These are phyloP conservation scores for Scaptomyza pallida DNA, from an alignment of 1,140 invertebrate genomes.

Conservation along the genomic window DNA sequence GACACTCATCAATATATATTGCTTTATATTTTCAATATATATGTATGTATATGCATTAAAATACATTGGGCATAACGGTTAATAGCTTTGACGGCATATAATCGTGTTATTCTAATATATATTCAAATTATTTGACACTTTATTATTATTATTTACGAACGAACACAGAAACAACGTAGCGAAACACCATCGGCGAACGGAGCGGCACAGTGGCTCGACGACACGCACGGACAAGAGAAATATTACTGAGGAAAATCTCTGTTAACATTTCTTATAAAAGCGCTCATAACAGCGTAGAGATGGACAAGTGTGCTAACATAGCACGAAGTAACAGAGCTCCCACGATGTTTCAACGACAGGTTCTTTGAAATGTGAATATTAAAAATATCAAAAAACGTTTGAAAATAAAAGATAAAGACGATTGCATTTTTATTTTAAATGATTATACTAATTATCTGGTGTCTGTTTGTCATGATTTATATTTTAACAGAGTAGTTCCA, in stretches of 20 bases:
- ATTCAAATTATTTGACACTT: slow-evolving; percentile 34
- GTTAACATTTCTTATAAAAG: slow-evolving; percentile 50
- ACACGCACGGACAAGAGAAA: slow-evolving; percentile 48
- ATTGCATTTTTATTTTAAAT: too few relatives aligned
- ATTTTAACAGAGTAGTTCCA: slow-evolving; percentile 6
- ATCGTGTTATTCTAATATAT: slow-evolving; percentile 17
- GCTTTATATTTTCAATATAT: slow-evolving; percentile 22
- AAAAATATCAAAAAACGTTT: too few relatives aligned
- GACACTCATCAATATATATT: slow-evolving; percentile 16
- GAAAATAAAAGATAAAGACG: too few relatives aligned
- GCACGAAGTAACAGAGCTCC: slow-evolving; percentile 1
- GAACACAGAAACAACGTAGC: slow-evolving; percentile 42
- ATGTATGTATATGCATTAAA: slow-evolving; percentile 6
- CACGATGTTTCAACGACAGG: neutral
- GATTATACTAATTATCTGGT: too few relatives aligned
- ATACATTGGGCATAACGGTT: slow-evolving; percentile 15
- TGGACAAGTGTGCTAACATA: slow-evolving; percentile 18
- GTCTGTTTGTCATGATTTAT: too few relatives aligned
- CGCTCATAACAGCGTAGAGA: slow-evolving; percentile 32
- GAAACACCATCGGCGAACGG: slow-evolving; percentile 36
- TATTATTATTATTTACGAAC: slow-evolving; percentile 46
- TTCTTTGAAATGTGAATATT: neutral
- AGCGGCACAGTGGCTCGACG: slow-evolving; percentile 35
- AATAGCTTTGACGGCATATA: slow-evolving; percentile 22
- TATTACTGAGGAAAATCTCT: slow-evolving; percentile 35